A percentile compares a stretch with the other conserved stretches of the same genome.
Evolutionary conservation across 2,888 invertebrate species (phyloP).

Genomic region (Nephrotoma appendiculata): DNA sequence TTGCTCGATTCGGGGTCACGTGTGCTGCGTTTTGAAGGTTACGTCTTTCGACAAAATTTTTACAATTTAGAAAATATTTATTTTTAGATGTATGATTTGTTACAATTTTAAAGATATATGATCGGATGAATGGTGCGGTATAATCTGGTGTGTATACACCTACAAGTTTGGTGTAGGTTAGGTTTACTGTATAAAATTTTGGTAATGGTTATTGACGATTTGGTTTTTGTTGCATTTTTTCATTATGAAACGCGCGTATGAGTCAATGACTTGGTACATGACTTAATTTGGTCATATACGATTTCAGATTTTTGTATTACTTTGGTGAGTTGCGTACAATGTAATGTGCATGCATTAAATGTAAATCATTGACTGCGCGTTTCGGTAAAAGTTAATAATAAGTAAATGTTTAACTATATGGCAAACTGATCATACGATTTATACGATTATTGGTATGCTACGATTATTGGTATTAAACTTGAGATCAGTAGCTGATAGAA

Average conservation of each 20-base stretch:
- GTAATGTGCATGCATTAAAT: too few species aligned
- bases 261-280: background rate
- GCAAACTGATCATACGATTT: too few species aligned
- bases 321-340: too few species aligned
- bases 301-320: too few species aligned
- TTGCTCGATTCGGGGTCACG: background rate
- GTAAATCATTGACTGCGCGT: too few species aligned
- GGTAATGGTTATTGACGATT: background rate
- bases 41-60: background rate
- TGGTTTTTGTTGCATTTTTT: background rate
- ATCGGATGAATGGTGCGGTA: background rate
- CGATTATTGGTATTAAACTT: too few species aligned
- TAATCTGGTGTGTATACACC: background rate
- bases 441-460: too few species aligned
- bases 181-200: background rate
- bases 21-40: background rate
- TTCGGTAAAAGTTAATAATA: too few species aligned
- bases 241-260: background rate
- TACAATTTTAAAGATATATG: background rate
- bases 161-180: background rate
- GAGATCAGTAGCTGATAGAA: too few species aligned
- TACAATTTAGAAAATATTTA: background rate
- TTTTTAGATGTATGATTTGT: background rate
- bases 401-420: too few species aligned
- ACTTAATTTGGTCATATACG: background rate